Evolutionary conservation across 2,888 invertebrate genomes (phyloP), one percentile per base, ranked within the genome.

Genomic region (Schizotus pectinicornis): DNA sequence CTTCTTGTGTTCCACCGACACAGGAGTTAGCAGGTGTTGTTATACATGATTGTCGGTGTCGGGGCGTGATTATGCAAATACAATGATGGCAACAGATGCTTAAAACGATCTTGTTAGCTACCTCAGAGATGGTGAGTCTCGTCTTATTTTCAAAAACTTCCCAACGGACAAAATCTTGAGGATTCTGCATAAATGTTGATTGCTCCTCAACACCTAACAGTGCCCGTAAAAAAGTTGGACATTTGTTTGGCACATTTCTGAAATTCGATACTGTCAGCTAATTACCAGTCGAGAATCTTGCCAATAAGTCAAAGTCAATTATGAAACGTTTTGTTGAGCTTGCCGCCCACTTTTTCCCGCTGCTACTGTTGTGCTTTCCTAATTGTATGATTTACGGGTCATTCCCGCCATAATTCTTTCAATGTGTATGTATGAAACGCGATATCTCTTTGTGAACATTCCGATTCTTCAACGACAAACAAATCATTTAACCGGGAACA

Each of bases 31-130:
- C 66, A 66, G 66, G 66, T 66, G 66, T 56, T 66, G 63, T 61
- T 63, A 55, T 55, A 66, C 66, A 64, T 53, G 64, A 63, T 62
- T 53, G 58, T 59, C 47, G 51, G 57, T 66, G 63, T 64, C 53
- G 56, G 63, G 64, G 66, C 64, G 66, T 64, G 61, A 64, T 66
- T 66, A 66, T 66, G 66, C 64, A 66, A 66, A 66, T 66, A 52
- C 56, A 62, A 59, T 47, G 59, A 45, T 48, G 61, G 63, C 65
- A 66, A 64, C 66, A 66, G 66, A 61, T 66, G 66, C 36, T 32
- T 22, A 42, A 37, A 45, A 50, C 38, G 12, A 8, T 43, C 30
- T 33, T 7, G 33, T 39, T 11, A 41, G 8, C 30, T 38, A 31
- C 13, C 13, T 22, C n/a, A n/a, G n/a, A n/a, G n/a, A n/a, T n/a